These are phyloP conservation scores for Gadus macrocephalus DNA, from an alignment of 2,113 vertebrate genomes.

Conservation along the genomic window DNA sequence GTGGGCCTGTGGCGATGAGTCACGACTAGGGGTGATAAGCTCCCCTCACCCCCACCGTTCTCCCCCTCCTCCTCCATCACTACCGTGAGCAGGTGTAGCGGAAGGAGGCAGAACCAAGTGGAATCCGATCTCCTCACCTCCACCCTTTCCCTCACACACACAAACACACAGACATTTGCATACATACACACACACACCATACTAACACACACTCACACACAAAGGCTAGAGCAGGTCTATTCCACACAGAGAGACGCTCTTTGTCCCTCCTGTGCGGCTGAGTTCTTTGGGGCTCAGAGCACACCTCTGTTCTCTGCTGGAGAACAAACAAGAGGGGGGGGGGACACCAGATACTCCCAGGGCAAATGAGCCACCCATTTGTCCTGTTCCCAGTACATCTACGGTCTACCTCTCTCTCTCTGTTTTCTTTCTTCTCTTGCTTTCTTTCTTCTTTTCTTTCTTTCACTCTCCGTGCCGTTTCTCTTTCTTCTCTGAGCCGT, in stretches of 20 bases:
- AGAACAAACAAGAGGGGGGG: not conserved
- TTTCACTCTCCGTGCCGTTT: not conserved
- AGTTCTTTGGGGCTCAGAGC: conserved; percentile 30
- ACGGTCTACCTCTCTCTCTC: not conserved
- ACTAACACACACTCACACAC: conserved; percentile 1
- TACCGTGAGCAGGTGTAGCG: not conserved
- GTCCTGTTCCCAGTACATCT: not conserved
- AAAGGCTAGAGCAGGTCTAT: conserved; percentile 34
- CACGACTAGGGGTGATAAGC: conserved; percentile 10
- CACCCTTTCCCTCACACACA: conserved; percentile 13
- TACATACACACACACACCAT: not conserved
- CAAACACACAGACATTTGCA: not conserved
- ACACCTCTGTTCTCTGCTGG: conserved; percentile 37
- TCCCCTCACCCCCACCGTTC: conserved; percentile 13
- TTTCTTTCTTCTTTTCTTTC: not conserved
- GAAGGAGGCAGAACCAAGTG: conserved; percentile 43
- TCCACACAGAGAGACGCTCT: conserved; percentile 40
- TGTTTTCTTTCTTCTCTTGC: not conserved
- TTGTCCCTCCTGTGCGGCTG: conserved; percentile 39
- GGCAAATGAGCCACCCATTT: not conserved
- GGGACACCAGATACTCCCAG: no score
- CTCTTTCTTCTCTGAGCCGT: not conserved
- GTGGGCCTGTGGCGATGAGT: conserved; percentile 31
- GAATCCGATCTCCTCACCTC: conserved; percentile 46
- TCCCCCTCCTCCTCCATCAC: conserved; percentile 27